Conservation (phyloP, 2,113 vertebrate genomes). For the Salvelinus alpinus region DNA sequence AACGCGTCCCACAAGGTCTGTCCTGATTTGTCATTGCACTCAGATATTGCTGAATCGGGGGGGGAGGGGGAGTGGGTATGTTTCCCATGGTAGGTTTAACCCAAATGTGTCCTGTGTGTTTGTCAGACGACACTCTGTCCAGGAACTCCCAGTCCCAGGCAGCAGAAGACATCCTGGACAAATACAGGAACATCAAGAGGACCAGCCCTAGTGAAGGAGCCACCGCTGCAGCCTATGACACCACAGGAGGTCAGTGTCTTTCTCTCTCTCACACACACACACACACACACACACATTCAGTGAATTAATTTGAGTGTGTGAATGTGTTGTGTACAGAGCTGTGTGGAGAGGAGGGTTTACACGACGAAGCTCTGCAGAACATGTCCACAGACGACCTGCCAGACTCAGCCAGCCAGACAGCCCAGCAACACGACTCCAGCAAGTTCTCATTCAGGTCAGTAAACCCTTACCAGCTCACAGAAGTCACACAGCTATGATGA, state of each 20-base stretch:
- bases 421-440: constrained; percentile 85
- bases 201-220: constrained; percentile 86
- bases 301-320: background rate
- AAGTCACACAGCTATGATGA: too few species aligned
- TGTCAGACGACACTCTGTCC: constrained; percentile 83
- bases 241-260: constrained; percentile 80
- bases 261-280: background rate
- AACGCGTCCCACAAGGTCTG: constrained; percentile 80
- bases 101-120: constrained; percentile 6
- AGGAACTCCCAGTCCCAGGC: constrained; percentile 88
- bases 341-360: constrained; percentile 85
- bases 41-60: background rate
- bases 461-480: background rate
- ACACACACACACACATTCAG: constrained; percentile 7
- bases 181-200: constrained; percentile 96
- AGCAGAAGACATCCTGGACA: constrained; percentile 97
- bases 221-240: constrained; percentile 77
- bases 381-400: constrained; percentile 93
- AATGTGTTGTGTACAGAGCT: constrained; percentile 71
- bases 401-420: constrained; percentile 94
- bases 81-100: constrained; percentile 3
- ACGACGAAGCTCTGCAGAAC: constrained; percentile 89
- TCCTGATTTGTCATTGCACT: constrained; percentile 15
- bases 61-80: background rate
- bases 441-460: constrained; percentile 84